These are phyloP conservation scores for Spilosoma lubricipeda DNA, from an alignment of 2,888 invertebrate species.

Conservation along the genomic window DNA sequence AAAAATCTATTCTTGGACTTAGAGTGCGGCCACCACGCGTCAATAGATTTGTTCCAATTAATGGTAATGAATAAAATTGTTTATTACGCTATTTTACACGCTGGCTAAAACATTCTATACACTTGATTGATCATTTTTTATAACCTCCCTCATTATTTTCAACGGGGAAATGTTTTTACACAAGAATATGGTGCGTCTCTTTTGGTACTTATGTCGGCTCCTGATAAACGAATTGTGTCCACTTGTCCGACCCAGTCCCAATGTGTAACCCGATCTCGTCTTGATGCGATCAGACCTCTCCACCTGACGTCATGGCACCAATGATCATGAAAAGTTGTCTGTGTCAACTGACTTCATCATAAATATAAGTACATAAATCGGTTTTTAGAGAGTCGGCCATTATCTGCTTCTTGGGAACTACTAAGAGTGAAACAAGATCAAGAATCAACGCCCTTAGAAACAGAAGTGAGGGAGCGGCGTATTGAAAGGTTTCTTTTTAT, in stretches of 20 bases:
- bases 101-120: background rate
- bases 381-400: conserved; percentile 68
- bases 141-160: too few relatives aligned
- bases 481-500: conserved; percentile 72
- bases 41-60: conserved; percentile 68
- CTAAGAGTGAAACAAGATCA: conserved; percentile 71
- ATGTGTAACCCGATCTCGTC: too few relatives aligned
- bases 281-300: background rate
- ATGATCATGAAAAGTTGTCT: background rate
- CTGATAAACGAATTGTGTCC: too few relatives aligned
- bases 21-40: conserved; percentile 64
- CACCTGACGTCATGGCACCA: background rate
- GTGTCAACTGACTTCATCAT: background rate
- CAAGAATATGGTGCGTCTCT: too few relatives aligned
- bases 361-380: background rate
- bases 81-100: too few relatives aligned
- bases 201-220: too few relatives aligned
- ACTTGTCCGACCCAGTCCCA: background rate
- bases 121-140: too few relatives aligned
- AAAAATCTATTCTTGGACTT: conserved; percentile 51
- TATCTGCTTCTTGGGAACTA: conserved; percentile 76
- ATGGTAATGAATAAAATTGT: conserved; percentile 54
- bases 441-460: conserved; percentile 82
- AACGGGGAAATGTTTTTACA: too few relatives aligned
- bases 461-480: conserved; percentile 84